phyloP scores from a whole-genome alignment of 1,140 invertebrate genomes.

The Bombus confusus region DNA sequence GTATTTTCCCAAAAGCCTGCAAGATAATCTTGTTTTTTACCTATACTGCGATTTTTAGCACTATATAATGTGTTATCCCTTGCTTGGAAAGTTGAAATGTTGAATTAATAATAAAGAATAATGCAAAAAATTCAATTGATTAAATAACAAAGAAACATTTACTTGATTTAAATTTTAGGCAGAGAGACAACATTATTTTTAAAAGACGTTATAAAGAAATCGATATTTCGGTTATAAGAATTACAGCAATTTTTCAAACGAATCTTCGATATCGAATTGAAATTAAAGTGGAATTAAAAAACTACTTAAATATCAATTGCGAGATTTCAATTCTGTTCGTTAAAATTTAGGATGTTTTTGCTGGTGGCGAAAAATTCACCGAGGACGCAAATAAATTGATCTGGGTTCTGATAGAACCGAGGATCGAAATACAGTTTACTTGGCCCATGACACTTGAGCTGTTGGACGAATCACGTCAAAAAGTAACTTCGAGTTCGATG shows the following conservation, averaged over 20 bases:
- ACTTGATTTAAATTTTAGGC: not conserved
- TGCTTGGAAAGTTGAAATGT: not conserved
- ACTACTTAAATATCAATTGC: not conserved
- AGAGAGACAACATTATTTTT: not conserved
- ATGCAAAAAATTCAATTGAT: not conserved
- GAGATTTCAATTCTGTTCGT: not conserved
- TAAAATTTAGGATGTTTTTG: no score
- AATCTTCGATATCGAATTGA: not conserved
- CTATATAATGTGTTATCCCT: not conserved
- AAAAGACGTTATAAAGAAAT: not conserved
- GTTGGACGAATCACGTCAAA: not conserved
- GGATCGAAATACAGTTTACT: constrained; percentile 18
- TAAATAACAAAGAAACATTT: not conserved
- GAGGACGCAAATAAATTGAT: not conserved
- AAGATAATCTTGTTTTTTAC: not conserved
- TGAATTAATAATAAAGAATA: not conserved
- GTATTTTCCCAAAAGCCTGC: not conserved
- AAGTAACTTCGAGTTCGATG: not conserved
- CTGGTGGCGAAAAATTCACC: not conserved
- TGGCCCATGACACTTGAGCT: not conserved
- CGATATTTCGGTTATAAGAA: not conserved
- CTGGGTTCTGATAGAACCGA: not conserved
- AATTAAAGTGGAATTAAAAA: not conserved
- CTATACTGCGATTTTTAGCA: not conserved
- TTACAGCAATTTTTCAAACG: not conserved